These are phyloP conservation scores for Sigmodon hispidus DNA, from an alignment of 2,113 vertebrate species.

Conservation along the genomic window DNA sequence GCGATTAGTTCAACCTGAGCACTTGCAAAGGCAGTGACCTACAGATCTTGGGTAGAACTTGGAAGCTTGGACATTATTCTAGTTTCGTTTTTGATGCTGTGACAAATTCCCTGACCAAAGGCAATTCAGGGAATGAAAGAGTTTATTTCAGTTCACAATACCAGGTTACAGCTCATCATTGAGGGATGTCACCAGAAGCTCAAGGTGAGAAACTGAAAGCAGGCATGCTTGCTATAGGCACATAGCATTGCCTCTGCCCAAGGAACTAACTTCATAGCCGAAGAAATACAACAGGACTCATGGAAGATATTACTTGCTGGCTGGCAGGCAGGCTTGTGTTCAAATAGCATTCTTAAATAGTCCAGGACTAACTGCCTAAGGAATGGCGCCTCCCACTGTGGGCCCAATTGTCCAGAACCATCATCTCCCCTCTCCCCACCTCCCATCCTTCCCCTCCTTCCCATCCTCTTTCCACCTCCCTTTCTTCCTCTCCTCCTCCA, in stretches of 20 bases:
- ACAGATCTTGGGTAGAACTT: background rate
- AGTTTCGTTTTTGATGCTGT: background rate
- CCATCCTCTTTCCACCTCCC: no score
- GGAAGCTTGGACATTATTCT: background rate
- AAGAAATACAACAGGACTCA: background rate
- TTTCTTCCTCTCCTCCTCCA: background rate
- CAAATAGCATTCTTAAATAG: background rate
- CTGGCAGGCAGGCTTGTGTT: background rate
- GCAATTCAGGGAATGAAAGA: background rate
- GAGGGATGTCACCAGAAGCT: background rate
- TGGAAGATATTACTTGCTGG: background rate
- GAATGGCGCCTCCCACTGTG: background rate
- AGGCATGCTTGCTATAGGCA: background rate
- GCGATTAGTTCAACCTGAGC: background rate
- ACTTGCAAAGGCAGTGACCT: background rate
- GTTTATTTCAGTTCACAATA: background rate
- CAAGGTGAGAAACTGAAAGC: background rate
- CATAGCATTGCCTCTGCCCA: background rate
- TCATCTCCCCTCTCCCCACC: no score
- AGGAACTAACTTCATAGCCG: background rate
- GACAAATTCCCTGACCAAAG: background rate
- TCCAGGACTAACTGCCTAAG: background rate
- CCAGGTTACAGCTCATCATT: background rate
- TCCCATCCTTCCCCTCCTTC: accelerated
- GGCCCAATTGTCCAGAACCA: background rate